Conservation (phyloP, 1,140 invertebrate genomes). For the Brachionus calyciflorus region DNA sequence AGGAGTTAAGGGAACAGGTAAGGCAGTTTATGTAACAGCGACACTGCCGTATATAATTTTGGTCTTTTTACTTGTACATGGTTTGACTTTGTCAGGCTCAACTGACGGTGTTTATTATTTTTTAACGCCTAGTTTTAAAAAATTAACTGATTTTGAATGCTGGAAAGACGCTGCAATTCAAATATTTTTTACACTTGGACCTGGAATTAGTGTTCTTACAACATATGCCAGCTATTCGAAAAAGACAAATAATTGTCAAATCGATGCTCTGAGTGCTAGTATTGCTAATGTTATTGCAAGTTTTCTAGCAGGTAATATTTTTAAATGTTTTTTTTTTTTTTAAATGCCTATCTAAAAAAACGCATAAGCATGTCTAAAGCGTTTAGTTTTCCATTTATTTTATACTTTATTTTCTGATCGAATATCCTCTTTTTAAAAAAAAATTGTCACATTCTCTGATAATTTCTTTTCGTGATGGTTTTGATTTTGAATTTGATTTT, state of each 20-base stretch:
- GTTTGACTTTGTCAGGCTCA: conserved; percentile 20
- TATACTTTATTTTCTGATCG: too few species aligned
- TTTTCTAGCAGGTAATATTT: conserved; percentile 35
- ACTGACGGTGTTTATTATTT: conserved; percentile 32
- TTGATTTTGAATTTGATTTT: too few species aligned
- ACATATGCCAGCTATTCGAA: conserved; percentile 41
- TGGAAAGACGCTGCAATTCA: conserved; percentile 96
- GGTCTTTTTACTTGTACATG: conserved; percentile 28
- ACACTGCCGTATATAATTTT: conserved; percentile 43
- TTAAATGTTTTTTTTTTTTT: background rate
- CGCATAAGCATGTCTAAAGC: background rate
- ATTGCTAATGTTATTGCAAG: conserved; percentile 16
- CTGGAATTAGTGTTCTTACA: conserved; percentile 74
- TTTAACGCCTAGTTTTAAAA: conserved; percentile 11
- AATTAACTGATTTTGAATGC: conserved; percentile 65
- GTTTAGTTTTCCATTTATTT: too few species aligned
- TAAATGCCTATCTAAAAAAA: background rate
- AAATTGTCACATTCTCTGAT: too few species aligned
- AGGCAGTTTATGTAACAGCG: conserved; percentile 45
- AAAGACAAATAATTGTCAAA: conserved; percentile 18
- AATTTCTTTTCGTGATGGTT: too few species aligned
- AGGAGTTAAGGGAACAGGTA: conserved; percentile 56
- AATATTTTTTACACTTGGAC: conserved; percentile 94
- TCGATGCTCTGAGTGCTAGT: conserved; percentile 35
- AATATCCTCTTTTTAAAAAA: too few species aligned